Evolutionary conservation across 1,140 invertebrate genomes (phyloP), one percentile per base, ranked within the genome.

Genomic region (Acyrthosiphon pisum): DNA sequence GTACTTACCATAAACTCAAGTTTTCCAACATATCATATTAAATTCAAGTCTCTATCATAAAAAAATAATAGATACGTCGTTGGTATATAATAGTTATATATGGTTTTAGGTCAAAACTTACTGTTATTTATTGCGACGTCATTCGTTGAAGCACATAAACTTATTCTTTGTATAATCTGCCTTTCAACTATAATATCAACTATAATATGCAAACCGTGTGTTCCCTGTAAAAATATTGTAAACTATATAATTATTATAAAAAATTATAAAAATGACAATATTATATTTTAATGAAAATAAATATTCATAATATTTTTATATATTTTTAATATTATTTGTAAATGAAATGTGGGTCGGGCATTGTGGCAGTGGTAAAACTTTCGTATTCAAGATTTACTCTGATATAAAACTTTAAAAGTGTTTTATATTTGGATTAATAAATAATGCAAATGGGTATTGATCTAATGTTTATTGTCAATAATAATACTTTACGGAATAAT

Each of bases 401-500:
- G 30, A 48, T 50, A 22, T 41, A 88, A n/a, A 76, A 76, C n/a
- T 76, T 76, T n/a, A n/a, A 88, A 88, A 88, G 46, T 37, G 48
- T 89, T 23, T 35, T 89, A 89, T 89, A 53, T 89, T 53, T 89
- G 18, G 8, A 53, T 53, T 53, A 89, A 46, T 53, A 89, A 23
- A 89, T 53, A 89, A 53, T 53, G 11, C 23, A 53, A 89, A 88
- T 26, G 20, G 11, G 14, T 53, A 89, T 89, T 37, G 48, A 89
- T 53, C 23, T 50, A 37, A 37, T 89, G n/a, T 53, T 89, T 89
- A 23, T 53, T 89, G 3, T 37, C 48, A 37, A 53, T 53, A 89
- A 22, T 22, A 88, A 48, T 37, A 89, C 14, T 30, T 88, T 88
- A 30, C 9, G 1, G 18, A 88, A 48, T 88, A 48, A 88, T 30